Conservation (phyloP, 2,888 invertebrate species). For the Plebejus anna region DNA sequence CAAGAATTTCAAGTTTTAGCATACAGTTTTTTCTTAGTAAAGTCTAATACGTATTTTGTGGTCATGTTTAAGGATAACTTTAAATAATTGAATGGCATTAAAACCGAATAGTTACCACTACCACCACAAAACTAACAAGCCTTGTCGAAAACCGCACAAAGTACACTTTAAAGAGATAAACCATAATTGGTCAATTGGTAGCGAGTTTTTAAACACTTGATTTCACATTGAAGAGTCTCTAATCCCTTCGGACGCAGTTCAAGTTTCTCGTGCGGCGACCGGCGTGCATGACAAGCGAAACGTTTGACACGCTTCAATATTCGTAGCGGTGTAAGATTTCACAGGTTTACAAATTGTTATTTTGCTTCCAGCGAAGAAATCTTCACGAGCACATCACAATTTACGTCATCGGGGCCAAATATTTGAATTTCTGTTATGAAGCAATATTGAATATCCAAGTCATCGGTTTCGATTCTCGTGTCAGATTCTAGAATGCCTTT, state of each 20-base stretch:
- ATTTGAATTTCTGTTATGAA: not conserved
- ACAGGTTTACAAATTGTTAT: slow-evolving; percentile 11
- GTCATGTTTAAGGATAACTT: too few relatives aligned
- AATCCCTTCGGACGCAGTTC: slow-evolving; percentile 17
- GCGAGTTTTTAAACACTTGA: slow-evolving; percentile 17
- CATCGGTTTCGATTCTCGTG: not conserved
- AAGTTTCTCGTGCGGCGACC: not conserved
- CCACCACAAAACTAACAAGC: not conserved
- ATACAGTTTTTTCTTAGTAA: not conserved
- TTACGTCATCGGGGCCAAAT: not conserved
- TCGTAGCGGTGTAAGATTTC: slow-evolving; percentile 19
- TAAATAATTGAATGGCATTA: not conserved
- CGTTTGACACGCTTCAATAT: slow-evolving; percentile 17
- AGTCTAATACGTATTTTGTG: not conserved
- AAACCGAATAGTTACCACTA: not conserved
- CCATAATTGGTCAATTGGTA: slow-evolving; percentile 6
- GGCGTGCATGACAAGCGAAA: slow-evolving; percentile 16
- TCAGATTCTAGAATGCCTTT: not conserved
- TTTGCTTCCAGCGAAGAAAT: slow-evolving; percentile 13
- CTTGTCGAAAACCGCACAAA: not conserved
- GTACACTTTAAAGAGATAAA: not conserved
- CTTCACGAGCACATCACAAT: not conserved
- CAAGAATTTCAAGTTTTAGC: not conserved
- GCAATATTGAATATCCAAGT: not conserved
- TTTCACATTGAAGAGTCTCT: slow-evolving; percentile 17